These are phyloP conservation scores for Gryon sp. DNA, from an alignment of 1,140 invertebrate species.

Conservation along the genomic window DNA sequence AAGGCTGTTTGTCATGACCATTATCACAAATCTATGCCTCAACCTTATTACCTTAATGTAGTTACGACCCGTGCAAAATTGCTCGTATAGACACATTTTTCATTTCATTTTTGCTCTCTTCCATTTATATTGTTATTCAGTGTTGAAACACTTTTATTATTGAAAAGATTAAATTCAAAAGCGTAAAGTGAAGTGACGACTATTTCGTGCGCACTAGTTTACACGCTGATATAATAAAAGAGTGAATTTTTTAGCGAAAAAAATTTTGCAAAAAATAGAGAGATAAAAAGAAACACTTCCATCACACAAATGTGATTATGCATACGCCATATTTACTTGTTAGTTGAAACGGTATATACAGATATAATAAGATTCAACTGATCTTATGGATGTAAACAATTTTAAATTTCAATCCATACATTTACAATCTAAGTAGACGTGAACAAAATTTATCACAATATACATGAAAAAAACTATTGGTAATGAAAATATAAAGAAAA, in stretches of 20 bases:
- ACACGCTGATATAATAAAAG: not conserved
- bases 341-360: constrained; percentile 3
- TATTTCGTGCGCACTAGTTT: not conserved
- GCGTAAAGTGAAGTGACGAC: not conserved
- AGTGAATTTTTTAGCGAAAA: not conserved
- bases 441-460: not conserved
- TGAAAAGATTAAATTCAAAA: constrained; percentile 14
- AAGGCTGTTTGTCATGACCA: constrained; percentile 11
- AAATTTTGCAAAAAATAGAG: too few species aligned
- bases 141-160: constrained; percentile 16
- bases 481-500: constrained; percentile 1
- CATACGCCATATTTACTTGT: not conserved
- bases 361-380: not conserved
- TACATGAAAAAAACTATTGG: not conserved
- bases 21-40: constrained; percentile 21
- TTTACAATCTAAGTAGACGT: not conserved
- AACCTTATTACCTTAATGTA: constrained; percentile 25
- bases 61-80: constrained; percentile 9
- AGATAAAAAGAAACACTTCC: not conserved
- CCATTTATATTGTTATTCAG: not conserved
- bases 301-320: not conserved
- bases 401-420: constrained; percentile 1
- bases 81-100: constrained; percentile 15
- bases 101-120: constrained; percentile 10
- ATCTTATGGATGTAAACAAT: not conserved